Base-by-base conservation (phyloP, 2,113 vertebrate genomes). In the Saguinus imperator region DNA sequence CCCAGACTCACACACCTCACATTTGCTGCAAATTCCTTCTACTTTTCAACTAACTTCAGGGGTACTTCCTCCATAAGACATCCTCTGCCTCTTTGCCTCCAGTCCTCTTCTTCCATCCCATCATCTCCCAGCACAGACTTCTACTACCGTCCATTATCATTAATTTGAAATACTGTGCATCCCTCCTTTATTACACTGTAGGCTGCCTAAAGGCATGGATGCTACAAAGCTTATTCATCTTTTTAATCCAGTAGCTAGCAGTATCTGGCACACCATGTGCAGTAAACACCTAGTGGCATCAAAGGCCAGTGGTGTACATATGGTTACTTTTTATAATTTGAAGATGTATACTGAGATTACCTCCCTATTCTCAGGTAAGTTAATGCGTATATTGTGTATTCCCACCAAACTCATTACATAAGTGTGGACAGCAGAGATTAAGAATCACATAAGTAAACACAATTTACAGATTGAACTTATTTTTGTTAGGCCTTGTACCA, bases 381-480 rank as follows among this genome's bases (percentile, higher is more conserved):
- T 87, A 81, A 55, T 40, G 20, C 83, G 20, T 57, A 89, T 66
- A 37, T 43, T 84, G 18, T 66, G 37, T 0, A 10, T 16, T 55
- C n/a, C 40, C 48, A 94, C 40, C 45, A 66, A 94, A 97, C 10
- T 88, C 8, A 66, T 37, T 85, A 12, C 12, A 73, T 6, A 8
- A 73, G 29, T 35, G 9, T 94, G 4, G 17, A 4, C 57, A 92
- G 29, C 23, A 3, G 77, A 79, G 7, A 55, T 68, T 90, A 76
- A 95, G 64, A 96, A 84, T 76, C 57, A 93, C 37, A 87, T 11
- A 93, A 87, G 35, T 87, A 95, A 85, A 92, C 35, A 57, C 7
- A 95, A 92, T 32, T 95, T 72, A 88, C 4, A 35, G 37, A 91
- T 5, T 64, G 5, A 93, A 87, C 7, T 86, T 79, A 45, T 57